phyloP scores from a whole-genome alignment of 2,888 invertebrate genomes.

The Tachina lurida region DNA sequence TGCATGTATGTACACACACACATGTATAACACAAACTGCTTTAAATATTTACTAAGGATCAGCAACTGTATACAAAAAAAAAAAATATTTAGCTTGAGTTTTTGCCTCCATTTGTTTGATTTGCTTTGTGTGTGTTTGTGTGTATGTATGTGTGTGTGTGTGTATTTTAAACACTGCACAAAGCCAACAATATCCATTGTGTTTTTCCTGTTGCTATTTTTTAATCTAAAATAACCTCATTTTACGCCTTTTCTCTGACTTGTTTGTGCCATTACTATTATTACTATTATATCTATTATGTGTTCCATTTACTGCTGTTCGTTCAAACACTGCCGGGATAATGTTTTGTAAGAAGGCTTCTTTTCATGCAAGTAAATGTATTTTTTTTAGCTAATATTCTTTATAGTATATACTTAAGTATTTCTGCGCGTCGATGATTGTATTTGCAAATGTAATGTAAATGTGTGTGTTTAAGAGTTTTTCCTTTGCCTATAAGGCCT shows the following conservation, averaged over 20 bases:
- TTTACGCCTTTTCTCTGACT: conserved; percentile 57
- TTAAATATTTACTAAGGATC: conserved; percentile 64
- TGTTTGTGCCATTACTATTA: conserved; percentile 37
- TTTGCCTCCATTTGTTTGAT: conserved; percentile 4
- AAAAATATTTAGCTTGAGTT: neutral
- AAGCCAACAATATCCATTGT: conserved; percentile 43
- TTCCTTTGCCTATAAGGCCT: conserved; percentile 47
- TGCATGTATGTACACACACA: neutral
- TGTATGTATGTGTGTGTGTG: neutral
- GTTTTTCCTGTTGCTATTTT: conserved; percentile 42
- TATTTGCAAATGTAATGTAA: conserved; percentile 31
- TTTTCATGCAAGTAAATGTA: conserved; percentile 8
- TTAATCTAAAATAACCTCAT: conserved; percentile 62
- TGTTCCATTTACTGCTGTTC: conserved; percentile 21
- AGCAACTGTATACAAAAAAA: conserved; percentile 26
- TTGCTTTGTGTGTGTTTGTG: neutral
- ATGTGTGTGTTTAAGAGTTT: neutral
- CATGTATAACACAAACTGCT: neutral
- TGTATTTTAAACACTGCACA: conserved; percentile 15
- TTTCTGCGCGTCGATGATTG: conserved; percentile 19
- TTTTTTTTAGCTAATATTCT: conserved; percentile 17
- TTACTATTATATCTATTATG: neutral
- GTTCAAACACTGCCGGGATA: conserved; percentile 43
- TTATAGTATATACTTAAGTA: neutral
- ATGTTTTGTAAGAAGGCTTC: conserved; percentile 40